Evolutionary conservation across 2,888 invertebrate genomes (phyloP).

Genomic region (Ennomos erosarius): DNA sequence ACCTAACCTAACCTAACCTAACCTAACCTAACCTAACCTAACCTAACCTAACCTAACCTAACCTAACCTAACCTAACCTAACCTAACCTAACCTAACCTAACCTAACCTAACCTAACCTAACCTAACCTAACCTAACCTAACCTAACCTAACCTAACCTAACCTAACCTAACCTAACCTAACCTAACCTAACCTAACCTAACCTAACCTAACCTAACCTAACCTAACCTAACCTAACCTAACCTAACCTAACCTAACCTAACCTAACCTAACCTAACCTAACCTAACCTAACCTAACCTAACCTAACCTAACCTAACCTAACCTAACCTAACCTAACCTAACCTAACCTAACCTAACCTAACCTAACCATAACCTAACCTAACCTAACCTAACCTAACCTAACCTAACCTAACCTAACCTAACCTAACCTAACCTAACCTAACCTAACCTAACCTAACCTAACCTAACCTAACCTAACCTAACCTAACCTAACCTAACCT

Average conservation of each 20-base stretch:
- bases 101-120: conserved; percentile 29
- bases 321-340: conserved; percentile 15
- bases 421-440: conserved; percentile 16
- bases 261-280: conserved; percentile 16
- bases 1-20: conserved; percentile 22
- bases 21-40: conserved; percentile 22
- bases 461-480: conserved; percentile 16
- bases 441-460: conserved; percentile 15
- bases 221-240: conserved; percentile 37
- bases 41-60: conserved; percentile 23
- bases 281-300: conserved; percentile 15
- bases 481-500: conserved; percentile 16
- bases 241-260: conserved; percentile 30
- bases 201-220: conserved; percentile 37
- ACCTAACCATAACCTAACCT: conserved; percentile 16
- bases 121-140: conserved; percentile 42
- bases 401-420: conserved; percentile 16
- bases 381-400: conserved; percentile 16
- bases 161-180: conserved; percentile 42
- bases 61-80: conserved; percentile 21
- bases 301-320: conserved; percentile 9
- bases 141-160: conserved; percentile 39
- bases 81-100: conserved; percentile 21
- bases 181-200: conserved; percentile 43
- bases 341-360: conserved; percentile 16